Base-by-base conservation (phyloP, 2,113 vertebrate genomes). In the Trachemys scripta region DNA sequence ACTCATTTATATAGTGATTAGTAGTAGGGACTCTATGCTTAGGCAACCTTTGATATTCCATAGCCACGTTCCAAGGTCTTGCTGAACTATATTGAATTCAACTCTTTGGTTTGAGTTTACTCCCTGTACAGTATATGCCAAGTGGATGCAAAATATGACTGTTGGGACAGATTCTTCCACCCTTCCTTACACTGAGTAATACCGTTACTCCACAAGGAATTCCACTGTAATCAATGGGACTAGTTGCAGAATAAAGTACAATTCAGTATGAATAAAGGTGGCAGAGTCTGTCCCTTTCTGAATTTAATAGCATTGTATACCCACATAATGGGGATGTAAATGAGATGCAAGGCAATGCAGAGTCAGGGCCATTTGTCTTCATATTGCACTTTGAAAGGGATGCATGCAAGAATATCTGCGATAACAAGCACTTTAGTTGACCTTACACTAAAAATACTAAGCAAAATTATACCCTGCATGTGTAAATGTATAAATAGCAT, bases 231-330 rank as follows among this genome's bases (percentile, higher is more conserved):
- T 81, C 57, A 92, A 31, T 22, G 25, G 25, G 47, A 87, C 8
- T 10, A 7, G 90, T 85, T 90, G 50, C 59, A 92, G 91, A 82
- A 80, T 56, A 53, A 65, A 6, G 35, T 78, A 35, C 54, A 4
- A 8, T 16, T 57, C 42, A 24, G 83, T 8, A 59, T 25, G 42
- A 88, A n/a, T 22, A 79, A 0, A 0, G 51, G 42, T 65, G 8
- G 76, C 45, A 91, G 75, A 84, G 38, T 12, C 31, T 7, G 81
- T 45, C 50, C 19, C 53, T 62, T 35, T 88, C 38, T 85, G 57
- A 94, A 88, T n/a, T 57, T 78, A 56, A 31, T 14, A 88, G 38
- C 2, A 2, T 75, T 87, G 51, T 80, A 38, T 62, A 50, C 50
- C 85, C 10, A 31, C 85, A 25, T 31, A 1, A 17, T 22, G 16